phyloP scores from a whole-genome alignment of 2,888 invertebrate genomes.

The Flexamia atlantica region DNA sequence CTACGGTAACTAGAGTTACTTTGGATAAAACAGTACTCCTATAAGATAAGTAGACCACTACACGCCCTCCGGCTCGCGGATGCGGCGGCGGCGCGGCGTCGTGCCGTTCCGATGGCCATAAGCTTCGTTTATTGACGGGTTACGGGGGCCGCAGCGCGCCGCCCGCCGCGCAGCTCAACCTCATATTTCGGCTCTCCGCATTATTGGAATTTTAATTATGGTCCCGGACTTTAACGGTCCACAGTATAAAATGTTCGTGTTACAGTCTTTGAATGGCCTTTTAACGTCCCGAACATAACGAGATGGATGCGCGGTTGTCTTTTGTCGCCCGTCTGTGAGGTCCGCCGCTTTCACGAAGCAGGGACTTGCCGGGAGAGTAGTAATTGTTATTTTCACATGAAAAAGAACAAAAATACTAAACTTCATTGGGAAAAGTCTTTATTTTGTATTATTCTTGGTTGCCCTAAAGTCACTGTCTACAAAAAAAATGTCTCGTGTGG shows the following conservation, averaged over 20 bases:
- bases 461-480: no score
- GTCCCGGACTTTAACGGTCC: constrained; percentile 48
- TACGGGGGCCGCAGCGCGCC: constrained; percentile 2
- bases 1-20: no score
- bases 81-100: neutral
- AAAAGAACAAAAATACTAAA: no score
- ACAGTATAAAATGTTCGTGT: constrained; percentile 29
- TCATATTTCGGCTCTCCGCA: constrained; percentile 49
- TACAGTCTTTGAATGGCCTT: constrained; percentile 31
- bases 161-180: constrained; percentile 21
- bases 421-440: no score
- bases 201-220: constrained; percentile 54
- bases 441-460: no score
- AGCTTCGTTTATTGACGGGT: constrained; percentile 36
- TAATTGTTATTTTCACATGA: no score
- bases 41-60: no score
- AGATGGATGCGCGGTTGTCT: neutral
- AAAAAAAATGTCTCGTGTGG: no score
- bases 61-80: no score
- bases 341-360: no score
- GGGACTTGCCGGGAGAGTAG: no score
- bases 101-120: constrained; percentile 12
- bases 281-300: constrained; percentile 31
- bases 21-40: no score
- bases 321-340: neutral